Evolutionary conservation across 2,888 invertebrate species (phyloP).

Genomic region (Erebia aethiops): DNA sequence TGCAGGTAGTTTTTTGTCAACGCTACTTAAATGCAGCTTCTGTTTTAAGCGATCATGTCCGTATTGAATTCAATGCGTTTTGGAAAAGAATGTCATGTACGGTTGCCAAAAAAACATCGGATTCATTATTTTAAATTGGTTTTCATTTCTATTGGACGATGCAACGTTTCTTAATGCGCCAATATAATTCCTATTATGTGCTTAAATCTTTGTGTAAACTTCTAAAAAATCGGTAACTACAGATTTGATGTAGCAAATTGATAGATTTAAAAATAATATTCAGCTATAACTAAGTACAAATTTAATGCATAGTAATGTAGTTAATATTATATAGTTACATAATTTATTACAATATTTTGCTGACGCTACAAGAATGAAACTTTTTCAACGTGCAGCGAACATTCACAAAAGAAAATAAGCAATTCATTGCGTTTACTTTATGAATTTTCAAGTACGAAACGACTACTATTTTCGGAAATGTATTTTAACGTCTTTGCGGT

Average conservation of each 20-base stretch:
- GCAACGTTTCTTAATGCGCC: neutral
- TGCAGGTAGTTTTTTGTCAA: constrained; percentile 41
- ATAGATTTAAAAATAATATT: too few relatives aligned
- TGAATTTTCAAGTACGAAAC: constrained; percentile 37
- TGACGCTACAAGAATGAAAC: constrained; percentile 30
- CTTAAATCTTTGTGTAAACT: neutral
- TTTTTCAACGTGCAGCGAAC: constrained; percentile 29
- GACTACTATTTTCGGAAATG: constrained; percentile 38
- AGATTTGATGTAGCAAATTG: too few relatives aligned
- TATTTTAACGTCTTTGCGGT: constrained; percentile 31
- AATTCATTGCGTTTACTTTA: constrained; percentile 44
- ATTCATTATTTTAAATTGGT: neutral
- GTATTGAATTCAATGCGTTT: constrained; percentile 67
- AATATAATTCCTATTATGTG: neutral
- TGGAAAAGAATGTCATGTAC: constrained; percentile 49
- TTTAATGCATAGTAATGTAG: neutral
- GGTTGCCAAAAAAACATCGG: constrained; percentile 39
- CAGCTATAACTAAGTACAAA: too few relatives aligned
- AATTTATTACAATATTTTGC: constrained; percentile 20
- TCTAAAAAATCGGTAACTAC: too few relatives aligned
- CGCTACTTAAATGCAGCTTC: constrained; percentile 47
- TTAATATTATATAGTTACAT: neutral
- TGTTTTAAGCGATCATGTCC: constrained; percentile 61
- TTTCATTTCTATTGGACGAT: too few relatives aligned
- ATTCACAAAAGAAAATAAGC: constrained; percentile 43